A percentile compares a stretch with the other conserved stretches of the same genome.
Evolutionary conservation across 2,888 invertebrate genomes (phyloP).

Genomic region (Lasioglossum malachurum): DNA sequence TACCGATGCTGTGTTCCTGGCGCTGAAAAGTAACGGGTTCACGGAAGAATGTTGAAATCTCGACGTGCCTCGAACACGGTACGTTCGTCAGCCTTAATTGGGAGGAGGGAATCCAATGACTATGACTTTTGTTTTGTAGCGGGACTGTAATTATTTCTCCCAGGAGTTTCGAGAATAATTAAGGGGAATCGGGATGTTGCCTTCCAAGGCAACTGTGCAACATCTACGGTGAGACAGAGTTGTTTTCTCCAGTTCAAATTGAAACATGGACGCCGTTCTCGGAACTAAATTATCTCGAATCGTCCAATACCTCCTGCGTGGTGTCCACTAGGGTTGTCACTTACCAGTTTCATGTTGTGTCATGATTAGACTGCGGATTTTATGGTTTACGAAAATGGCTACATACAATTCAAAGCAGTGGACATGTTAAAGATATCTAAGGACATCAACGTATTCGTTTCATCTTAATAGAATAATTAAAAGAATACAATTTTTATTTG

Average conservation of each 20-base stretch:
- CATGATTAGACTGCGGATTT: too few relatives aligned
- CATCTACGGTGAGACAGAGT: not conserved
- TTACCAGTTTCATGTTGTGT: too few relatives aligned
- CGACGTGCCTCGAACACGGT: not conserved
- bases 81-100: slow-evolving; percentile 5
- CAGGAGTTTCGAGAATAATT: not conserved
- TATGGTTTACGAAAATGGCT: too few relatives aligned
- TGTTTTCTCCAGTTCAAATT: not conserved
- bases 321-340: too few relatives aligned
- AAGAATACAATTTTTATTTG: too few relatives aligned
- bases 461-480: too few relatives aligned
- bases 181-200: not conserved
- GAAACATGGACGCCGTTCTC: not conserved
- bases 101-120: not conserved
- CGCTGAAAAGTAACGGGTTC: slow-evolving; percentile 33
- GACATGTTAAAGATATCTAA: too few relatives aligned
- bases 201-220: not conserved
- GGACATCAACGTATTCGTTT: too few relatives aligned
- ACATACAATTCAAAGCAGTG: too few relatives aligned
- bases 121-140: not conserved
- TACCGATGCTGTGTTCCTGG: not conserved
- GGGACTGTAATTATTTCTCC: not conserved
- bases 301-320: too few relatives aligned
- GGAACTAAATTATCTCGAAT: too few relatives aligned
- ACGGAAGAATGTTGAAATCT: slow-evolving; percentile 46